Evolutionary conservation across 2,797 vertebrate genomes (phyloP), one percentile per base, ranked within the genome.

Genomic region (Acanthis flammea): DNA sequence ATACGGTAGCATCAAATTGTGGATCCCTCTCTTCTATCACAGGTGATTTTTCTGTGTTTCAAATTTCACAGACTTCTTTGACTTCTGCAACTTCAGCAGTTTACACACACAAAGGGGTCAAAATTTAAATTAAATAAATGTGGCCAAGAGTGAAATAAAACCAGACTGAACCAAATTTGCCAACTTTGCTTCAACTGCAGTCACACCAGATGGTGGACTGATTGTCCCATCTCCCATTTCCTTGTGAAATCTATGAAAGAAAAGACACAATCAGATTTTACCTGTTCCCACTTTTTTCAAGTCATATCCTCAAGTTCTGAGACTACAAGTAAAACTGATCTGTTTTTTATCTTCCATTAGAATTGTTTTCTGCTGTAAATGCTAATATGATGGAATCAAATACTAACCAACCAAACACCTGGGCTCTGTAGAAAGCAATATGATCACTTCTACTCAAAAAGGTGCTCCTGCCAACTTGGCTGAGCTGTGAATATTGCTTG

Each of bases 131-230:
- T 6, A 84, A 84, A 74, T 31, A 82, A 82, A 85, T 14, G 17
- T 91, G 35, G 88, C 74, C 25, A 96, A 94, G 62, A 97, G 68
- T 31, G 53, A 94, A 62, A 97, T 67, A 41, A 97, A 97, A 73
- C 92, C 84, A 62, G 93, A 95, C 31, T 96, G 95, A 92, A 98
- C 71, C 60, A 96, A 92, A 41, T 90, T 94, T 85, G 75, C 72
- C 75, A 97, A 63, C 73, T 91, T 96, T 74, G 73, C 93, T 93
- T 97, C 95, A 53, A 50, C 6, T 88, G 88, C 83, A 86, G 81
- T 95, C 55, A 97, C 55, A 79, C 65, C 81, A 54, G 94, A 97
- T 54, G 57, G 45, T 54, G 81, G 75, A 31, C 79, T 94, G 48
- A 88, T 71, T 70, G 71, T 88, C 35, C 61, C 80, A 60, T 86